A percentile compares a stretch with the other conserved stretches of the same genome.
phyloP scores from a whole-genome alignment of 2,888 invertebrate genomes.

The Agrilus mali region DNA sequence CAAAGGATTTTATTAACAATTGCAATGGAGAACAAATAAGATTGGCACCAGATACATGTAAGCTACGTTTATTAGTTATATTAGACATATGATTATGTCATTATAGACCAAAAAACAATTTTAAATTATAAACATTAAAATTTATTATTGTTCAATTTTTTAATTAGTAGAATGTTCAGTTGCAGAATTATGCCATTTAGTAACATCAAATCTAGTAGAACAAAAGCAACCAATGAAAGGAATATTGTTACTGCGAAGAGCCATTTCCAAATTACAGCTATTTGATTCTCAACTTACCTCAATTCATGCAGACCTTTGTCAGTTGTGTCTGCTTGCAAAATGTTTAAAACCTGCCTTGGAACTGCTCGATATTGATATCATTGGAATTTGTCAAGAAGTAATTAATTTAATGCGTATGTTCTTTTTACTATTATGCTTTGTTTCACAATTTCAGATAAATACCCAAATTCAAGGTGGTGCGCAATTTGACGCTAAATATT shows the following conservation, averaged over 20 bases:
- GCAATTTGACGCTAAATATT: constrained; percentile 77
- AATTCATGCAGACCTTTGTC: constrained; percentile 87
- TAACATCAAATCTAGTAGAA: constrained; percentile 68
- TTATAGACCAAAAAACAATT: too few relatives aligned
- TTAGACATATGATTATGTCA: too few relatives aligned
- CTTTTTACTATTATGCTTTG: neutral
- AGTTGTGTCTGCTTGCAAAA: constrained; percentile 80
- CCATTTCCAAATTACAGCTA: constrained; percentile 78
- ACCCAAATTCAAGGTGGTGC: constrained; percentile 40
- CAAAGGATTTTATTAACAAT: constrained; percentile 74
- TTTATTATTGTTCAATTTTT: constrained; percentile 8
- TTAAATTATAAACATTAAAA: too few relatives aligned
- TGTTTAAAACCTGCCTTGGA: constrained; percentile 84
- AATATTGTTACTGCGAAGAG: constrained; percentile 67
- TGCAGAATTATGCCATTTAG: constrained; percentile 78
- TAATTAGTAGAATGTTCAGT: constrained; percentile 41
- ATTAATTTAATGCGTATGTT: constrained; percentile 3
- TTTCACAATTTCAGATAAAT: constrained; percentile 18
- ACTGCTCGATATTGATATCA: constrained; percentile 81
- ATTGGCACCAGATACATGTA: constrained; percentile 75
- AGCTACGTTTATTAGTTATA: constrained; percentile 27
- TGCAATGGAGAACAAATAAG: constrained; percentile 87
- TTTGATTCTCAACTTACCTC: constrained; percentile 85
- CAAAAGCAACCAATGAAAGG: constrained; percentile 70
- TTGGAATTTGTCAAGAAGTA: constrained; percentile 80